Evolutionary conservation across 2,113 vertebrate genomes (phyloP).

Genomic region (Pithys albifrons): DNA sequence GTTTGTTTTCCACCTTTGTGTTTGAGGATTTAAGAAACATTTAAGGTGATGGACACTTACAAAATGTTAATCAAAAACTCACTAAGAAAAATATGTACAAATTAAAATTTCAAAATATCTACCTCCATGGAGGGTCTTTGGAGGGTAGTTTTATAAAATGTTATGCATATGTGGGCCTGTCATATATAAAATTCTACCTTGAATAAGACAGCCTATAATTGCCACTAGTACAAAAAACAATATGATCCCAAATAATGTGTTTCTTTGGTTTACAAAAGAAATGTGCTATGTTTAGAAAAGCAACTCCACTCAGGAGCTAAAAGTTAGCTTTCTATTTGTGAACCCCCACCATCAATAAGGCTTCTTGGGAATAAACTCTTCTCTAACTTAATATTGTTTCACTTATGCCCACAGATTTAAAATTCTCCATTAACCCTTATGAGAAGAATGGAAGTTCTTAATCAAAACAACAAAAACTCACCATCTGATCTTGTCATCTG

Average conservation of each 20-base stretch:
- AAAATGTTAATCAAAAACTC: neutral
- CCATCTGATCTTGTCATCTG: neutral
- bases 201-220: neutral
- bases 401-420: neutral
- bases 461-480: neutral
- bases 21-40: neutral
- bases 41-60: neutral
- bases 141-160: neutral
- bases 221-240: neutral
- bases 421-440: neutral
- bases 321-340: neutral
- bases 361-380: neutral
- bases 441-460: neutral
- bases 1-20: neutral
- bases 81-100: neutral
- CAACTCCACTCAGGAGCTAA: neutral
- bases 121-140: neutral
- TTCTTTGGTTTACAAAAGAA: neutral
- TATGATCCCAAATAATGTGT: rapidly evolving
- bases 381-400: neutral
- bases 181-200: neutral
- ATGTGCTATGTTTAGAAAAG: neutral
- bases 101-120: neutral
- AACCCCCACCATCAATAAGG: neutral
- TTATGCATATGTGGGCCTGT: neutral